These are phyloP conservation scores for Eueides isabella DNA, from an alignment of 1,140 invertebrate species.

Conservation along the genomic window DNA sequence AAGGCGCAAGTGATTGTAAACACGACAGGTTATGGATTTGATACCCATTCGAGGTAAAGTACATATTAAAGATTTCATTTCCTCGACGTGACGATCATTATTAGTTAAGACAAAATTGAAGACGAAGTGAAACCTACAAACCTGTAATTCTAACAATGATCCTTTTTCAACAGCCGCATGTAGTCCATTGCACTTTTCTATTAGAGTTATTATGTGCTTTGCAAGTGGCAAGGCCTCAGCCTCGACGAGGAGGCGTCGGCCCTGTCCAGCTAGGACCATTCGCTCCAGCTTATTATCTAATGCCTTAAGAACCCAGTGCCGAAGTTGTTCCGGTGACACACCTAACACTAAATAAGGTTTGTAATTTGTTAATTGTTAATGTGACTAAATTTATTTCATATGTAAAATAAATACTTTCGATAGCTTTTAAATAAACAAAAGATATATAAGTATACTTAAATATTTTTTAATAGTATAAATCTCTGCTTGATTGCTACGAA, in stretches of 20 bases:
- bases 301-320: conserved; percentile 87
- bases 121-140: conserved; percentile 35
- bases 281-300: conserved; percentile 90
- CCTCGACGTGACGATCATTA: too few species aligned
- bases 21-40: too few species aligned
- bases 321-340: conserved; percentile 82
- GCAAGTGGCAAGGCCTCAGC: conserved; percentile 86
- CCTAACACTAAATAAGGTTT: conserved; percentile 47
- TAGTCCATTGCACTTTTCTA: conserved; percentile 87
- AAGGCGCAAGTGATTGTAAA: too few species aligned
- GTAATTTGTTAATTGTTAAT: background rate
- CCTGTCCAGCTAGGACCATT: conserved; percentile 90
- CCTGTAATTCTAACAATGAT: conserved; percentile 85
- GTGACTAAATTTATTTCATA: too few species aligned
- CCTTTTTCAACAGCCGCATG: conserved; percentile 89
- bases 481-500: conserved; percentile 12
- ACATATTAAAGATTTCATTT: too few species aligned
- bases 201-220: conserved; percentile 86
- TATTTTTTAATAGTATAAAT: background rate
- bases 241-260: conserved; percentile 87
- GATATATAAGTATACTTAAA: background rate
- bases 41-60: too few species aligned
- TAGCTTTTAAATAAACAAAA: too few species aligned
- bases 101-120: background rate
- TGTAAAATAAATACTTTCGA: too few species aligned